phyloP scores from a whole-genome alignment of 1,140 invertebrate genomes.

The Drosophila micromelanica region DNA sequence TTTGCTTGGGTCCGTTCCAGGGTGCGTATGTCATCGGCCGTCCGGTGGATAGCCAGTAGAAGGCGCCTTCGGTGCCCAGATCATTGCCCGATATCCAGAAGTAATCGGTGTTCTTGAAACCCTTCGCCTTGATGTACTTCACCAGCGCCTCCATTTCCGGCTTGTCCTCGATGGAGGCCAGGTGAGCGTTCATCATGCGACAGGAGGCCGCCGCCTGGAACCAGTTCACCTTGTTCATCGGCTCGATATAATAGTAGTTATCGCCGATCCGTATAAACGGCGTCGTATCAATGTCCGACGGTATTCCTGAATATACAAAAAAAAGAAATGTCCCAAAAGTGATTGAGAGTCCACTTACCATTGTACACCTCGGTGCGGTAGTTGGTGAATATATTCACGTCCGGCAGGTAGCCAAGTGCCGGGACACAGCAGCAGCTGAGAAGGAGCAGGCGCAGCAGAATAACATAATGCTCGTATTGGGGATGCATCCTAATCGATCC shows the following conservation, averaged over 20 bases:
- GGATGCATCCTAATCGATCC: conserved; percentile 10
- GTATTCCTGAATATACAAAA: too few relatives aligned
- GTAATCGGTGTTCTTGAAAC: conserved; percentile 67
- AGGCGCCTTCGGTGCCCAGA: conserved; percentile 67
- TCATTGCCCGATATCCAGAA: conserved; percentile 73
- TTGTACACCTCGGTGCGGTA: conserved; percentile 71
- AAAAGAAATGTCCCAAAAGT: too few relatives aligned
- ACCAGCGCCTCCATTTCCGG: conserved; percentile 67
- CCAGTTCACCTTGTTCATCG: conserved; percentile 71
- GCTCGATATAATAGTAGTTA: conserved; percentile 70
- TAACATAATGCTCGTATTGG: background rate
- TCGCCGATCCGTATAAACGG: conserved; percentile 67
- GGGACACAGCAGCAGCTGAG: conserved; percentile 28
- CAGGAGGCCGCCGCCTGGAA: conserved; percentile 69
- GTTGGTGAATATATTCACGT: conserved; percentile 71
- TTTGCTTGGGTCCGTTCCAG: conserved; percentile 66
- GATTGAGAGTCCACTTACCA: too few relatives aligned
- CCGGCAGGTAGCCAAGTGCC: conserved; percentile 46
- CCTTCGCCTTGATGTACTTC: conserved; percentile 64
- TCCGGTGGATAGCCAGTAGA: conserved; percentile 69
- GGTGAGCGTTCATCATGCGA: conserved; percentile 71
- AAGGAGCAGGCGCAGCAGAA: conserved; percentile 33
- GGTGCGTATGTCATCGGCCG: conserved; percentile 64
- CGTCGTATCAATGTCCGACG: conserved; percentile 65
- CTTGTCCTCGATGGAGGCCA: conserved; percentile 70